Evolutionary conservation across 2,113 vertebrate species (phyloP), one percentile per base, ranked within the genome.

Genomic region (Mormyrus lacerda): DNA sequence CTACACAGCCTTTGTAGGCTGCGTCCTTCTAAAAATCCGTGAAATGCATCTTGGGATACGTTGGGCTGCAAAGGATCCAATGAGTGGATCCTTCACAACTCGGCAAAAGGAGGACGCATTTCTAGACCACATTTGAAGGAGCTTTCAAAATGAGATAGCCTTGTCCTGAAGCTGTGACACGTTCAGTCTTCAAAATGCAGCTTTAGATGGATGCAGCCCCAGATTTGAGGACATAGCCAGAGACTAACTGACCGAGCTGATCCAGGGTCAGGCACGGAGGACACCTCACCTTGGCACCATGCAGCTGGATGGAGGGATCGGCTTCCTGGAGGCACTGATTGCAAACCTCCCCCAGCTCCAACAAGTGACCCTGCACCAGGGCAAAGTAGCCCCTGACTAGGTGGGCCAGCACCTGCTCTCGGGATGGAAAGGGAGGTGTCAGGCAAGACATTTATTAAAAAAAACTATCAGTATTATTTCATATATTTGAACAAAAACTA

Each of bases 381-480:
- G 94, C 92, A 92, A 99, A 98, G 94, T 99, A 99, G 47, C 97
- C 97, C 45, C 96, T 97, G n/a, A 99, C 97, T 91, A 99, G 95
- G 87, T 97, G 95, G 47, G 96, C 97, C 92, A 99, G 92, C 31
- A 99, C 97, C 98, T 99, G 87, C 90, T 35, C 73, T 35, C 47
- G 3, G 19, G 27, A 87, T 8, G 8, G 48, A 87, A 11, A 87
- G 76, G 42, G 15, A 82, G 39, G 35, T 9, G 39, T 44, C 31
- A 82, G 2, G 76, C 39, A 82, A 19, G 44, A 69, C 61, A 65
- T 65, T 3, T n/a, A 65, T 27, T n/a, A 6, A 1, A 65, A n/a
- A 65, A 61, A 65, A 27, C n/a, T 10, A 65, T 65, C 58, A 27
- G 58, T 65, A 65, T 27, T 27, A 73, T 31, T 35, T 73, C 65